Evolutionary conservation across 2,888 invertebrate species (phyloP).

Genomic region (Microctonus brassicae): DNA sequence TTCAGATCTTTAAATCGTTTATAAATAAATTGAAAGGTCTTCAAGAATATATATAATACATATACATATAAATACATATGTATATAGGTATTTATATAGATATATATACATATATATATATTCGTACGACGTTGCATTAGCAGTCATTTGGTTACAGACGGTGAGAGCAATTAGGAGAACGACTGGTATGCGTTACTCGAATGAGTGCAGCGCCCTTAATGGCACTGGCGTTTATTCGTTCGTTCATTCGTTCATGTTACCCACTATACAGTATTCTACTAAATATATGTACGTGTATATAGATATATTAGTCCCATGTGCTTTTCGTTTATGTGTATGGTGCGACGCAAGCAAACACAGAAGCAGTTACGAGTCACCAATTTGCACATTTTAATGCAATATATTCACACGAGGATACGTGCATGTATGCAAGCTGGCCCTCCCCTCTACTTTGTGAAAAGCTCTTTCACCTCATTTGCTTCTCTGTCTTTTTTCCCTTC

Average conservation of each 20-base stretch:
- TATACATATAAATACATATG: not conserved
- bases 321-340: not conserved
- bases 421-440: not conserved
- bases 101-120: not conserved
- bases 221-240: conserved; percentile 10
- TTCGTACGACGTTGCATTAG: not conserved
- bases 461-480: conserved; percentile 8
- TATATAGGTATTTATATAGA: not conserved
- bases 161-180: conserved; percentile 23
- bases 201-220: conserved; percentile 17
- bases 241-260: not conserved
- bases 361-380: conserved; percentile 10
- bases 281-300: not conserved
- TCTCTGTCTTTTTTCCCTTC: not conserved
- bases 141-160: conserved; percentile 23
- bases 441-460: conserved; percentile 8
- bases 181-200: conserved; percentile 5
- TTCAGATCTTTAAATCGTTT: not conserved
- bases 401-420: not conserved
- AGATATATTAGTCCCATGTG: not conserved
- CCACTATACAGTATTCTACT: not conserved
- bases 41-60: too few relatives aligned
- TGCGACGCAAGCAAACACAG: not conserved
- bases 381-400: conserved; percentile 23
- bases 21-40: not conserved